Evolutionary conservation across 2,888 invertebrate genomes (phyloP), one percentile per base, ranked within the genome.

Genomic region (Athrips mouffetella): DNA sequence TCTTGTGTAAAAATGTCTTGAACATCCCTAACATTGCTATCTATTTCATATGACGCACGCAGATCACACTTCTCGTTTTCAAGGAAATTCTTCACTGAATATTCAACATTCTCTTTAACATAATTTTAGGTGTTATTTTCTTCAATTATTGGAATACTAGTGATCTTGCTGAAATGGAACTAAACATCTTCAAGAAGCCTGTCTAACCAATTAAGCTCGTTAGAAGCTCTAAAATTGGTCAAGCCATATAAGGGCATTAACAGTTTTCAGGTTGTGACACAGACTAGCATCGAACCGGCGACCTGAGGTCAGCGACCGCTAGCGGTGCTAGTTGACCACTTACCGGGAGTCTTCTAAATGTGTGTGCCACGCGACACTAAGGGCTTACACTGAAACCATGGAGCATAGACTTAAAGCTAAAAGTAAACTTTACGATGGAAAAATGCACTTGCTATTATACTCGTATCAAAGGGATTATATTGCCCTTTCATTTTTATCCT

Each of bases 241-340:
- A 40, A 15, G 41, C 29, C 18, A n/a, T 45, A 33, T 42, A 45
- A 47, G 40, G 45, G 44, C 39, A 33, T 40, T 44, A 45, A 53
- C 50, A 46, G 50, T 33, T 45, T 54, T 65, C 59, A 25, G 40
- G 8, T 16, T 40, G 23, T 16, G 40, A n/a, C 11, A 61, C 71
- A 67, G 68, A 72, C 70, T 70, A 64, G 67, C 64, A 59, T 54
- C 60, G 59, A 66, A 68, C 62, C 52, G 57, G 54, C 62, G 63
- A 66, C 59, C 51, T 25, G 60, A 52, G 74, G 74, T 76, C 72
- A 57, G 52, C 65, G 74, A 68, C 73, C 71, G 47, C n/a, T 37
- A n/a, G 60, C 55, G 55, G 52, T 55, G 70, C 75, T 72, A 70
- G 64, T 47, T 45, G 37, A 50, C 58, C 63, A 66, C 60, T 67